Evolutionary conservation across 2,113 vertebrate genomes (phyloP), one percentile per base, ranked within the genome.

Genomic region (Paralichthys olivaceus): DNA sequence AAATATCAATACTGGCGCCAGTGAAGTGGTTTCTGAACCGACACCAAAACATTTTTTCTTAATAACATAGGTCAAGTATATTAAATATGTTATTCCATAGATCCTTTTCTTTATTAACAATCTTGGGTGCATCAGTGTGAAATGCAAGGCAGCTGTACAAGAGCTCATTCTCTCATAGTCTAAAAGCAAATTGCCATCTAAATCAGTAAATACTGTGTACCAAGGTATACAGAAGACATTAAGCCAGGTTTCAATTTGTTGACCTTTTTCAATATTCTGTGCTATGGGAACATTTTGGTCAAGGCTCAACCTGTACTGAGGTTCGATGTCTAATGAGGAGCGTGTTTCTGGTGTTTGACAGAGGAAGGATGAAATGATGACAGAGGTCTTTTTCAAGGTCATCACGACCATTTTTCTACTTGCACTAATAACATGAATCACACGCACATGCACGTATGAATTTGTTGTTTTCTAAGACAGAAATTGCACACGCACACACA

Each of bases 381-480:
- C 62, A 72, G 60, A 60, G 76, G 20, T 45, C 17, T 79, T 64
- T 28, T 65, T 84, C 77, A 84, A 81, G 73, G 76, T 84, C 88
- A 77, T 57, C 28, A 22, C 64, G 4, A 49, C 25, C 64, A 63
- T 43, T 56, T 49, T 62, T 65, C 64, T 49, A 54, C 51, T 74
- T 55, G 47, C 23, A 53, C 20, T 53, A 19, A 45, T 17, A 23
- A 63, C n/a, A 20, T 8, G 40, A 65, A 62, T 63, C 37, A 19
- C 63, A 82, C 37, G 9, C 60, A 61, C 65, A 64, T 23, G 9
- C 45, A 14, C 25, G 7, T 5, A 40, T 40, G 37, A 40, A 40
- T 40, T 40, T 40, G 37, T 40, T 40, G 37, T 40, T 40, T 40
- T 40, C 12, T 3, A 40, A 11, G 25, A 56, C 70, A 65, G 28